Base-by-base conservation (phyloP, 2,888 invertebrate genomes). In the Macaria liturata region DNA sequence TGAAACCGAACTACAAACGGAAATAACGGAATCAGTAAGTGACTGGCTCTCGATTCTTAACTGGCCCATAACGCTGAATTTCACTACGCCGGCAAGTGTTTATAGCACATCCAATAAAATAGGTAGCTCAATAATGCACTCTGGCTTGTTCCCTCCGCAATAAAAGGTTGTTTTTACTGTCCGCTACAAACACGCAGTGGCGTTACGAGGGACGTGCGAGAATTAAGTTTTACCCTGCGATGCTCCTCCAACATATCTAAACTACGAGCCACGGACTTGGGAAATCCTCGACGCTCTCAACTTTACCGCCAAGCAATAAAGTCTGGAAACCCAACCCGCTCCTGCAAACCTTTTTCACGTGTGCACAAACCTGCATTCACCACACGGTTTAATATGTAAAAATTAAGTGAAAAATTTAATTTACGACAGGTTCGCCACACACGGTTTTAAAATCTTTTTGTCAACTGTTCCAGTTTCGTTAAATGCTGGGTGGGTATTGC, bases 141-240 rank as follows among this genome's bases (percentile, higher is more conserved):
- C 69, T 66, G 58, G 67, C 64, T 71, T 69, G 72, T 72, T 64
- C 65, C 65, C 62, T 61, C 51, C n/a, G 66, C 65, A 73, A 75
- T 76, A 79, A 76, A 74, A 71, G 71, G 69, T 74, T 75, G 71
- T 68, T 76, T 76, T 74, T 76, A 77, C 71, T 75, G 70, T 72
- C 68, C 73, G 75, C 74, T 76, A 76, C 77, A 76, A 77, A 76
- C 74, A 71, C 78, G 80, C 78, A 78, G 70, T 68, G 71, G 68
- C 70, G 69, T 72, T 66, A 74, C 72, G 71, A 73, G 56, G 61
- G 62, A 71, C 69, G 70, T 70, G 70, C 70, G 72, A 72, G 79
- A 79, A 80, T 81, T 78, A 76, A 75, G 76, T 80, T 81, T 76
- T 59, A 62, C 72, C 67, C 69, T 61, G 67, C 65, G 64, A 70